Conservation (phyloP, 2,888 invertebrate species). For the Frankliniella fusca region DNA sequence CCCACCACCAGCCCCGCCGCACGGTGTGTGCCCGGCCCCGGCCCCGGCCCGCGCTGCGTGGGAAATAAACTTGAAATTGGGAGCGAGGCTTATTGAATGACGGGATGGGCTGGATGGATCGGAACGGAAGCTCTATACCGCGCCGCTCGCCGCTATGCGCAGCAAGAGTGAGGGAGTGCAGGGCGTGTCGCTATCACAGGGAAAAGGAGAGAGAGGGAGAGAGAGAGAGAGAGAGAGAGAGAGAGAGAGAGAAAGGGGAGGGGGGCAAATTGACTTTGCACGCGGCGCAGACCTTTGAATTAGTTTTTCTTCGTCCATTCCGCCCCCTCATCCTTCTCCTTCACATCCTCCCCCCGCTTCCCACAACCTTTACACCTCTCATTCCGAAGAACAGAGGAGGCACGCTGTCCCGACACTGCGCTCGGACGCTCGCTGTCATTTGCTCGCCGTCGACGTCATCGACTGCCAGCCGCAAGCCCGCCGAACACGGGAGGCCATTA, state of each 20-base stretch:
- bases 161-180: not conserved
- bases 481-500: no score
- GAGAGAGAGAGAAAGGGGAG: not conserved
- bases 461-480: no score
- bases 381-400: no score
- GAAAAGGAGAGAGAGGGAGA: not conserved
- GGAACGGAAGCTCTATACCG: not conserved
- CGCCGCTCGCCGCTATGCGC: not conserved
- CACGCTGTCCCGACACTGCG: no score
- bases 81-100: not conserved
- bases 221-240: not conserved
- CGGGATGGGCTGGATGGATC: not conserved
- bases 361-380: no score
- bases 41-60: not conserved
- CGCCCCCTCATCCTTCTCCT: no score
- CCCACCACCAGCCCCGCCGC: not conserved
- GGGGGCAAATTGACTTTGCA: not conserved
- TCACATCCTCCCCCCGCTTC: no score
- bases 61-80: conserved; percentile 6
- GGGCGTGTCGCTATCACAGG: not conserved
- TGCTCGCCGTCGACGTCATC: no score
- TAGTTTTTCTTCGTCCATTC: no score
- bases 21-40: not conserved
- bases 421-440: no score
- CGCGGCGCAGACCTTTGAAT: no score